A percentile compares a stretch with the other conserved stretches of the same genome.
These are phyloP conservation scores for Allophyes oxyacanthae DNA, from an alignment of 2,888 invertebrate species.

Conservation along the genomic window DNA sequence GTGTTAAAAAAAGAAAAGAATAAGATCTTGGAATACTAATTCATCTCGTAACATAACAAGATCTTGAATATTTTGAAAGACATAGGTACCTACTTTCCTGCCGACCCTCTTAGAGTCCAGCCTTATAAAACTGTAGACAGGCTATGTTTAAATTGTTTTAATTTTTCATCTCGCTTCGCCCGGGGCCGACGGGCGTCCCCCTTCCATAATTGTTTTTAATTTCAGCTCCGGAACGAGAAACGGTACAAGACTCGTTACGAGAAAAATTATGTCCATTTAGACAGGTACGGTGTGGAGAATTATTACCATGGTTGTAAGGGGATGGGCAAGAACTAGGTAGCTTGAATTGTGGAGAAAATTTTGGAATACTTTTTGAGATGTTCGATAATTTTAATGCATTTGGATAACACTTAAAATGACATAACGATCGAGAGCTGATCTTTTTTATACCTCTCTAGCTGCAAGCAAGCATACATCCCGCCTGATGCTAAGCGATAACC, in stretches of 20 bases:
- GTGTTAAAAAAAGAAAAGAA: too few relatives aligned
- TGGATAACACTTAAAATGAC: too few relatives aligned
- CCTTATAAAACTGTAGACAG: slow-evolving; percentile 62
- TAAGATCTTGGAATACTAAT: too few relatives aligned
- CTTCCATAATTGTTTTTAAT: slow-evolving; percentile 88
- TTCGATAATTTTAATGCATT: too few relatives aligned
- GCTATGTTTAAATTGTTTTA: slow-evolving; percentile 85
- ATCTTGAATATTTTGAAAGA: too few relatives aligned
- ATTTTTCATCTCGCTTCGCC: slow-evolving; percentile 84
- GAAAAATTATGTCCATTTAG: slow-evolving; percentile 72
- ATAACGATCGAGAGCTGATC: too few relatives aligned
- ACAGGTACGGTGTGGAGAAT: slow-evolving; percentile 51
- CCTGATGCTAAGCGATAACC: too few relatives aligned
- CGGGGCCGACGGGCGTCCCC: slow-evolving; percentile 62
- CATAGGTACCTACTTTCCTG: neutral
- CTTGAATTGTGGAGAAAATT: neutral
- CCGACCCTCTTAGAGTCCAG: slow-evolving; percentile 37
- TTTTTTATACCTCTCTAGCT: too few relatives aligned
- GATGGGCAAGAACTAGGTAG: too few relatives aligned
- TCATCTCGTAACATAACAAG: too few relatives aligned
- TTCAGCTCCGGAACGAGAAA: slow-evolving; percentile 78
- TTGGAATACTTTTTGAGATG: neutral
- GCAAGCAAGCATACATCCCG: too few relatives aligned
- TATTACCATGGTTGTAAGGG: slow-evolving; percentile 5
- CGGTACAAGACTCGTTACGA: slow-evolving; percentile 69